phyloP scores from a whole-genome alignment of 2,113 vertebrate genomes.

The Anhinga rufa region DNA sequence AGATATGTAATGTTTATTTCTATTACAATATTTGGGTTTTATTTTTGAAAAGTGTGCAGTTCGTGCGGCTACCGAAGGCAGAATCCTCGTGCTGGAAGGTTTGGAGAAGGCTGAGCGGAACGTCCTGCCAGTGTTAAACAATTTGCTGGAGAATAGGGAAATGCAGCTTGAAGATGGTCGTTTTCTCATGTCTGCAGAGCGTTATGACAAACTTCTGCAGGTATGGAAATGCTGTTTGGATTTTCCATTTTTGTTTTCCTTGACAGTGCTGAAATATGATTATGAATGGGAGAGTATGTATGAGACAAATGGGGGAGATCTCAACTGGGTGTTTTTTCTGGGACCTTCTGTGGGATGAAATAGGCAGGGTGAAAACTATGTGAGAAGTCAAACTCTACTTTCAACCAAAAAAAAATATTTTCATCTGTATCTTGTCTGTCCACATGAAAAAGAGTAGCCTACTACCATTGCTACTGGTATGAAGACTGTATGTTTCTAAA shows the following conservation, averaged over 20 bases:
- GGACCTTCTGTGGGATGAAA: background rate
- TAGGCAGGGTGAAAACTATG: background rate
- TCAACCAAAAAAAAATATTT: background rate
- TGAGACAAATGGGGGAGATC: background rate
- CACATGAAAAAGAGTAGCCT: background rate
- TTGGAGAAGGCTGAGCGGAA: conserved; percentile 96
- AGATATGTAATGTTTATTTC: background rate
- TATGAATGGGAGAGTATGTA: background rate
- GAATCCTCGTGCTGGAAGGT: conserved; percentile 92
- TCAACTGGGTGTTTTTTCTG: background rate
- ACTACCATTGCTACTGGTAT: background rate
- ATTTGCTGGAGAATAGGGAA: conserved; percentile 95
- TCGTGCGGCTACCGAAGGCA: conserved; percentile 89
- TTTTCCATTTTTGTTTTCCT: background rate
- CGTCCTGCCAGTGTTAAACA: conserved; percentile 92
- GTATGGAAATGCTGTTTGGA: conserved; percentile 55
- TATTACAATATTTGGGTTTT: background rate
- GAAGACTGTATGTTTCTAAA: background rate
- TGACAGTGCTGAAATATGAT: background rate
- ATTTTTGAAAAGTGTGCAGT: conserved; percentile 86
- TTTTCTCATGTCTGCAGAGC: conserved; percentile 91
- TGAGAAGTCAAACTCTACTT: background rate
- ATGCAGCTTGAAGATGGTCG: conserved; percentile 98
- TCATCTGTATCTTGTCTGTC: background rate
- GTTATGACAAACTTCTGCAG: conserved; percentile 92